Evolutionary conservation across 2,888 invertebrate genomes (phyloP).

Genomic region (Tuta absoluta): DNA sequence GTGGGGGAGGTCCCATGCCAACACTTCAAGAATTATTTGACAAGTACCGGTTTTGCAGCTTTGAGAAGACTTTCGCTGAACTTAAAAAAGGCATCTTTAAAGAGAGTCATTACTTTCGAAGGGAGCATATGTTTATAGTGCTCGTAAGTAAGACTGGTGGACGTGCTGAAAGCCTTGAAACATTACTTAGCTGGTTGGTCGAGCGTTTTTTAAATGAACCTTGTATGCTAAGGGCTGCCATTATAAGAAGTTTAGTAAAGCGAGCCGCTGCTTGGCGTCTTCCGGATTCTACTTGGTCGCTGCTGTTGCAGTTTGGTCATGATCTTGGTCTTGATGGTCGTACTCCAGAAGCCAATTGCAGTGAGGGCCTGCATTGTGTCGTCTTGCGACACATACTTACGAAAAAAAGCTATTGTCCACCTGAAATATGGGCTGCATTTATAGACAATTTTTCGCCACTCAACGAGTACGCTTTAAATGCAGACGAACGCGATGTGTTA

Average conservation of each 20-base stretch:
- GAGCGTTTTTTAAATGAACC: conserved; percentile 56
- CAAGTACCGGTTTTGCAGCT: conserved; percentile 55
- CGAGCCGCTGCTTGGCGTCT: conserved; percentile 59
- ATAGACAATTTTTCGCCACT: conserved; percentile 50
- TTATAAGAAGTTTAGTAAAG: conserved; percentile 61
- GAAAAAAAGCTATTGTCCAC: conserved; percentile 34
- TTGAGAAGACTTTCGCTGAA: conserved; percentile 53
- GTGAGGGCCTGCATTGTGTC: conserved; percentile 61
- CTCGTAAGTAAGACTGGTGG: conserved; percentile 65
- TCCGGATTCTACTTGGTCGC: conserved; percentile 49
- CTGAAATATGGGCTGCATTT: conserved; percentile 44
- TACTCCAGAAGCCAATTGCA: conserved; percentile 46
- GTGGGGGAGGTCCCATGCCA: not conserved
- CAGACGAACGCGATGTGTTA: conserved; percentile 45
- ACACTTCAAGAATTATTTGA: conserved; percentile 55
- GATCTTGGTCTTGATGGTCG: conserved; percentile 60
- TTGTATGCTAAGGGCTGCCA: conserved; percentile 53
- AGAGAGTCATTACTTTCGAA: conserved; percentile 50
- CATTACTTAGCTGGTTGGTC: conserved; percentile 49
- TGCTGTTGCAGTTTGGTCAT: conserved; percentile 51
- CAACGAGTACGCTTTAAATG: conserved; percentile 48
- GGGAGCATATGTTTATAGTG: conserved; percentile 62
- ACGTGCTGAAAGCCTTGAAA: conserved; percentile 45
- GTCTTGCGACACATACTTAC: conserved; percentile 52
- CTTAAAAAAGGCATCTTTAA: conserved; percentile 49